A percentile compares a stretch with the other conserved stretches of the same genome.
Conservation (phyloP, 2,113 vertebrate genomes). For the Empidonax traillii region DNA sequence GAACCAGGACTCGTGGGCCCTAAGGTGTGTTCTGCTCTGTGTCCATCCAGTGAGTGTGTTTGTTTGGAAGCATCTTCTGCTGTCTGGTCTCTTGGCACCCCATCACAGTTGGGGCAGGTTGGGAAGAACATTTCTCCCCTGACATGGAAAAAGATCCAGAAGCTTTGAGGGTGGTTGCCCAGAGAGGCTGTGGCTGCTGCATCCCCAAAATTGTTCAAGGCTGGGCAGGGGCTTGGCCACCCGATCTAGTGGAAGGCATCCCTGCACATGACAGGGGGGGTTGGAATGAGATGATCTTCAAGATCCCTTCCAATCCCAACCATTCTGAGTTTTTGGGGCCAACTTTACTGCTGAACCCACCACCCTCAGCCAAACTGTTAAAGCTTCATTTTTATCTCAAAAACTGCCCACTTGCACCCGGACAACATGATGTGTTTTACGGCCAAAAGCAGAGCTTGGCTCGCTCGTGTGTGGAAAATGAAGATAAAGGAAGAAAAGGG, state of each 20-base stretch:
- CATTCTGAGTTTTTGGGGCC: background rate
- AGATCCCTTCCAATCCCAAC: background rate
- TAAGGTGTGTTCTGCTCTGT: slow-evolving; percentile 71
- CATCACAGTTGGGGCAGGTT: background rate
- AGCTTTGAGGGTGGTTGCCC: background rate
- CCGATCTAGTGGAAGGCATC: rapidly evolving
- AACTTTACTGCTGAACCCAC: background rate
- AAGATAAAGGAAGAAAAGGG: background rate
- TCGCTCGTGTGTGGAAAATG: background rate
- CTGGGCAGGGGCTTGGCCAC: background rate
- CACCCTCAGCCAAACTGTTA: background rate
- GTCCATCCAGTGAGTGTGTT: background rate
- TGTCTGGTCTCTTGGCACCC: background rate
- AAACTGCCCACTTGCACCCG: background rate
- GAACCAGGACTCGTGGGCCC: slow-evolving; percentile 79
- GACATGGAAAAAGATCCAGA: background rate
- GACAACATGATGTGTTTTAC: rapidly evolving
- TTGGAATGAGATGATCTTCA: background rate
- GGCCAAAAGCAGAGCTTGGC: background rate
- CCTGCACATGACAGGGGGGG: background rate
- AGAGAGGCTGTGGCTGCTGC: background rate
- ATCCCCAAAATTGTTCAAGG: background rate
- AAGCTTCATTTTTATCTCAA: background rate
- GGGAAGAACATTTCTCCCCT: background rate
- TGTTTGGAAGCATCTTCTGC: background rate